Percentiles rank a stretch among this genome's conserved stretches.
Conservation (phyloP, 2,113 vertebrate genomes). For the Alethe castanea region DNA sequence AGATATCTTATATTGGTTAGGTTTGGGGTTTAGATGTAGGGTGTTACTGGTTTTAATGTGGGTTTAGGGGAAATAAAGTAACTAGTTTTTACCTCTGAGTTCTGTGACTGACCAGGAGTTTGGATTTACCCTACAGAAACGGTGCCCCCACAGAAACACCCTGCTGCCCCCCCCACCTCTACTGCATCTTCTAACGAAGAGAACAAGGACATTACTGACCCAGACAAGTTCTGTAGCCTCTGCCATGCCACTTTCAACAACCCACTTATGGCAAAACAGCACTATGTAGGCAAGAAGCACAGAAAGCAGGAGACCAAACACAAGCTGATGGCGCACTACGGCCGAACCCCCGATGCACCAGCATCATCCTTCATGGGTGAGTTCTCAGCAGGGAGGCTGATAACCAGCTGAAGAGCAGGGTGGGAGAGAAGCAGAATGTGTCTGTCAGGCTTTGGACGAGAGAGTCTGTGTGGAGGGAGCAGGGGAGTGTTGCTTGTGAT, state of each 20-base stretch:
- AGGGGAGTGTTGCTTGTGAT: neutral
- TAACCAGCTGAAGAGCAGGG: neutral
- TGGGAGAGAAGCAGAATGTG: neutral
- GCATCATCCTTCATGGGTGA: conserved; percentile 72
- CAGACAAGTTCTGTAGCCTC: conserved; percentile 91
- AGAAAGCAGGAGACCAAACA: conserved; percentile 92
- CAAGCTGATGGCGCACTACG: conserved; percentile 94
- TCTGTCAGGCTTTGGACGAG: neutral
- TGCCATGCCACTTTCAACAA: conserved; percentile 98
- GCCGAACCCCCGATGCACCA: conserved; percentile 75
- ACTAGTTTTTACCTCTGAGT: neutral
- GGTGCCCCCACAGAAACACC: conserved; percentile 53
- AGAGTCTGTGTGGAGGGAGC: neutral
- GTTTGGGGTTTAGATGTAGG: neutral
- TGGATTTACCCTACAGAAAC: conserved; percentile 38
- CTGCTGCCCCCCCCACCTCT: conserved; percentile 49
- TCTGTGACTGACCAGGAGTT: neutral
- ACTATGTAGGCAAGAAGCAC: conserved; percentile 96
- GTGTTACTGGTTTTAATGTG: neutral
- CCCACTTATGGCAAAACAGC: conserved; percentile 93
- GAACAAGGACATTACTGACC: conserved; percentile 73
- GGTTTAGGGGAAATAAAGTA: neutral
- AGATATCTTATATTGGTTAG: neutral
- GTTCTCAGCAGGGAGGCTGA: conserved; percentile 2
- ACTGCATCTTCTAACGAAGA: conserved; percentile 38